Conservation (phyloP, 2,797 vertebrate genomes). For the Molothrus aeneus region DNA sequence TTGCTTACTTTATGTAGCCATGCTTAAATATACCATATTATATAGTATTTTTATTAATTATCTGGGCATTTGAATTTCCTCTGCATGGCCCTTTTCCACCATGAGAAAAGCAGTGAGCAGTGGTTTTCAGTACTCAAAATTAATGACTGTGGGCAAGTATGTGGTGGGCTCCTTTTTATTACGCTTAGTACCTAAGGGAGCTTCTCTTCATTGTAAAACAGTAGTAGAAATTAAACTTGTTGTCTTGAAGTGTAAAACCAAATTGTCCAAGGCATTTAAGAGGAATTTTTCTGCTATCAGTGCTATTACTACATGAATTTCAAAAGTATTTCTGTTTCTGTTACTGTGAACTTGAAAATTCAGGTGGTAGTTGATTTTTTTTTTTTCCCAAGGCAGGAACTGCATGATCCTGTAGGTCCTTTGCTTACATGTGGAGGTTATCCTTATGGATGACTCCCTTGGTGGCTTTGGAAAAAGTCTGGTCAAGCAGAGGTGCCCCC, state of each 20-base stretch:
- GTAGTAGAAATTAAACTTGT: neutral
- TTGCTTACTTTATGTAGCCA: slow-evolving; percentile 28
- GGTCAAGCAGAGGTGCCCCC: neutral
- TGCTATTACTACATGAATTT: neutral
- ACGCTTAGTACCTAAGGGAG: neutral
- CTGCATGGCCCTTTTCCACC: neutral
- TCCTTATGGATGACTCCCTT: neutral
- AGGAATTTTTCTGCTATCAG: neutral
- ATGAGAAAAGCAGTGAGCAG: neutral
- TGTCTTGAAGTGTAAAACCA: neutral
- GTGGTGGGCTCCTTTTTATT: neutral
- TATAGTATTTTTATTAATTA: neutral
- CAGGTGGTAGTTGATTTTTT: neutral
- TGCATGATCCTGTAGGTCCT: fast-evolving
- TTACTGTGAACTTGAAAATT: neutral
- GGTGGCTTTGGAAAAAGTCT: neutral
- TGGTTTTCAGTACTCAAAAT: neutral
- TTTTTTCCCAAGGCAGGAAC: neutral
- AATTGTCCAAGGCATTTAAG: neutral
- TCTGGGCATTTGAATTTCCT: slow-evolving; percentile 11
- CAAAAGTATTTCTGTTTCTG: neutral
- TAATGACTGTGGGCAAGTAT: neutral
- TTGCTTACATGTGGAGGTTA: fast-evolving
- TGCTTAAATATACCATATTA: neutral
- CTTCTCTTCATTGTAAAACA: neutral